A percentile compares a stretch with the other conserved stretches of the same genome.
These are phyloP conservation scores for Onychomys torridus DNA, from an alignment of 2,797 vertebrate species.

Conservation along the genomic window DNA sequence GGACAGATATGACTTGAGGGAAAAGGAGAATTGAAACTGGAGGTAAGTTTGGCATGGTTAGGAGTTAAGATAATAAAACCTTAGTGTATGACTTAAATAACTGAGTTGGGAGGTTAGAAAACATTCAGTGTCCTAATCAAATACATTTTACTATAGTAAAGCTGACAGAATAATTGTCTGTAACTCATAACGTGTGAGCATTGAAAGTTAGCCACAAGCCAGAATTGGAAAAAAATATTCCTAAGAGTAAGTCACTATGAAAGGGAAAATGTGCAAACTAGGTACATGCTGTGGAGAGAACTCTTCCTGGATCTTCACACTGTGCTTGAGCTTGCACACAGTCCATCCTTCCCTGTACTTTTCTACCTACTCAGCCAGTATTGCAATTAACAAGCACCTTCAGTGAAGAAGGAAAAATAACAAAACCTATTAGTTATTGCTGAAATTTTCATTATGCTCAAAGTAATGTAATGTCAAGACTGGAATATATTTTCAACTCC, in stretches of 20 bases:
- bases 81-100: slow-evolving; percentile 61
- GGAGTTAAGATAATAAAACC: slow-evolving; percentile 52
- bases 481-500: not conserved
- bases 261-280: not conserved
- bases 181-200: slow-evolving; percentile 18
- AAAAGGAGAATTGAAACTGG: slow-evolving; percentile 45
- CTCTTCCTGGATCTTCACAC: not conserved
- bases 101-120: slow-evolving; percentile 38
- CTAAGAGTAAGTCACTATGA: slow-evolving; percentile 11
- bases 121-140: slow-evolving; percentile 48
- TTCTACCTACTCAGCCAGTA: not conserved
- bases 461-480: not conserved
- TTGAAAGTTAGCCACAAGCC: slow-evolving; percentile 19
- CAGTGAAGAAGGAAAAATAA: not conserved
- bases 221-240: slow-evolving; percentile 35
- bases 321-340: not conserved
- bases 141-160: slow-evolving; percentile 37
- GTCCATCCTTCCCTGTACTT: not conserved
- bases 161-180: slow-evolving; percentile 56
- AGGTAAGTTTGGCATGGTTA: slow-evolving; percentile 46
- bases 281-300: not conserved
- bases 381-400: slow-evolving; percentile 26
- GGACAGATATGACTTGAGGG: not conserved
- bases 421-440: slow-evolving; percentile 60
- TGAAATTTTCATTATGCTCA: slow-evolving; percentile 61